Percentiles rank a stretch among this genome's conserved stretches.
These are phyloP conservation scores for Noctilio leporinus DNA, from an alignment of 2,113 vertebrate genomes.

Conservation along the genomic window DNA sequence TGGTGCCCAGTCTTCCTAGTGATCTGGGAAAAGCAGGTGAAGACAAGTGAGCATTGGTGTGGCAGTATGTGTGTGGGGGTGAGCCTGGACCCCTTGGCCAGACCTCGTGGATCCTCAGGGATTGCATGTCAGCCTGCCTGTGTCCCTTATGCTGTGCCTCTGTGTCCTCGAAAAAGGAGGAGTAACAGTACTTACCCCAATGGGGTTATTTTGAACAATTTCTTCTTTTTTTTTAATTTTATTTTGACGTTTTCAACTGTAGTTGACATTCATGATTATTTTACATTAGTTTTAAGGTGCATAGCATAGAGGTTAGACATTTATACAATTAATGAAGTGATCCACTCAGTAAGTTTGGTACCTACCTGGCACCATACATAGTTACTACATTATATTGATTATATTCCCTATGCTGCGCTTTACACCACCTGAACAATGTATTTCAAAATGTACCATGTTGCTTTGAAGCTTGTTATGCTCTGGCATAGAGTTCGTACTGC, in stretches of 20 bases:
- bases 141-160: not conserved
- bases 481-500: not conserved
- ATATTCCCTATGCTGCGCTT: not conserved
- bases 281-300: no score
- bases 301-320: no score
- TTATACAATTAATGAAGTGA: no score
- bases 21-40: not conserved
- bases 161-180: not conserved
- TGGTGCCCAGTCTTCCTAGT: not conserved
- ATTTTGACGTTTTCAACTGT: not conserved
- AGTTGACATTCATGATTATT: not conserved
- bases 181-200: not conserved
- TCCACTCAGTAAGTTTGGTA: no score
- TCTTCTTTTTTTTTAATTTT: not conserved
- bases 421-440: not conserved
- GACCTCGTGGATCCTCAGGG: fast-evolving
- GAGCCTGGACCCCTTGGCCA: not conserved
- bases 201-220: not conserved
- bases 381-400: no score
- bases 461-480: not conserved
- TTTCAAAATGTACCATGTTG: not conserved
- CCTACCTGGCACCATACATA: no score
- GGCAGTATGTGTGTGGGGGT: not conserved
- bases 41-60: not conserved
- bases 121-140: not conserved